Evolutionary conservation across 2,113 vertebrate genomes (phyloP), one percentile per base, ranked within the genome.

Genomic region (Hyaena hyaena): DNA sequence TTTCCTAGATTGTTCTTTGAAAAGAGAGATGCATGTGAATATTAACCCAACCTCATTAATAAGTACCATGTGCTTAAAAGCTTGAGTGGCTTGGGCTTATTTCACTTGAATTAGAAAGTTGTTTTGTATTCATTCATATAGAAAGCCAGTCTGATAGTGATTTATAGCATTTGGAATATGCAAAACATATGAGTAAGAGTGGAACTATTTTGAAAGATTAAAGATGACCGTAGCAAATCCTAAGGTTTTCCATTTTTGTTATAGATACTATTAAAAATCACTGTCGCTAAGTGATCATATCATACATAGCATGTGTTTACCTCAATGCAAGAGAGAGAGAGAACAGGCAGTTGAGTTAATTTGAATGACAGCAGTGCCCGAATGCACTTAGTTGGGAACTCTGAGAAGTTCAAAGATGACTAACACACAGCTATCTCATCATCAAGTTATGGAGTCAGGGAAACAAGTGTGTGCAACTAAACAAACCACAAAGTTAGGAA

Each of bases 11-110:
- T 48, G 63, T 83, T 97, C 93, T 96, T 66, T 68, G 77, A 45
- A 84, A 93, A 84, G 58, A 33, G 26, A 96, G 63, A 65, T 14
- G 43, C 31, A 15, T 69, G 50, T 95, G 88, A 97, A 85, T 90
- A 88, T 53, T 96, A 96, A 94, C 74, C 74, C 48, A 88, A 3
- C 31, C 71, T 95, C 93, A 81, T 97, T 94, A 94, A 96, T 92
- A 43, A 83, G 15, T 65, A 79, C 71, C 81, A 28, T 58, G 66
- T 84, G 74, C 10, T 93, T 68, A 84, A 90, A 90, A 76, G 53
- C 9, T 11, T 82, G 73, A 88, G 48, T 19, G 82, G 31, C 23
- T 63, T 95, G 24, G 86, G n/a, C 26, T 63, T 96, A 28, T 80
- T 93, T 69, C 68, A 50, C n/a, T 92, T 87, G 61, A 48, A 35